phyloP scores from a whole-genome alignment of 2,797 vertebrate species.

The Dicrostonyx torquatus region DNA sequence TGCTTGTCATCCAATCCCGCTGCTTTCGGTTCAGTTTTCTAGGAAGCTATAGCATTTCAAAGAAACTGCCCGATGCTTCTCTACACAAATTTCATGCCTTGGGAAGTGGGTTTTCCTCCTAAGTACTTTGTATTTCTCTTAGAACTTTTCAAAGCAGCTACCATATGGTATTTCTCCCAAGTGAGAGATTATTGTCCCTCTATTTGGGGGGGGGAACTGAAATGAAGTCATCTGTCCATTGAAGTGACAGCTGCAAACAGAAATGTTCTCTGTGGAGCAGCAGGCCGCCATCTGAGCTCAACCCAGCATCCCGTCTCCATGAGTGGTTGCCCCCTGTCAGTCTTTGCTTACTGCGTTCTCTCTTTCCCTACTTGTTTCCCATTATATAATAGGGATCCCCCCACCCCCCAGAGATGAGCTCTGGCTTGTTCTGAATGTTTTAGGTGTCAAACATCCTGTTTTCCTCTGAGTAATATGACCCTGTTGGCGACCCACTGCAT shows the following conservation, averaged over 20 bases:
- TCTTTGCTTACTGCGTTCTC: neutral
- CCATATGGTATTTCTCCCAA: slow-evolving; percentile 75
- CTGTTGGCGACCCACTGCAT: slow-evolving; percentile 74
- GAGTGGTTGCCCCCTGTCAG: neutral
- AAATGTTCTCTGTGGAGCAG: slow-evolving; percentile 34
- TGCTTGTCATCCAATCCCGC: slow-evolving; percentile 61
- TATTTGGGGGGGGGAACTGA: slow-evolving; percentile 36
- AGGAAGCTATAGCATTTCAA: slow-evolving; percentile 73
- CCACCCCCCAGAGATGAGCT: slow-evolving; percentile 69
- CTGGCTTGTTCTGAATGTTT: slow-evolving; percentile 77
- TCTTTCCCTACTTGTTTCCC: slow-evolving; percentile 18
- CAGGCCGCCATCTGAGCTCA: neutral
- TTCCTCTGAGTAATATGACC: slow-evolving; percentile 81
- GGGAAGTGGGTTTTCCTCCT: slow-evolving; percentile 28
- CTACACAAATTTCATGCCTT: slow-evolving; percentile 73
- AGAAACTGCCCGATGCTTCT: slow-evolving; percentile 63
- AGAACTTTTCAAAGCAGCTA: slow-evolving; percentile 75
- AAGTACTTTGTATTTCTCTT: slow-evolving; percentile 69
- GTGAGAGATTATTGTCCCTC: slow-evolving; percentile 67
- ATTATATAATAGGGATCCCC: slow-evolving; percentile 72
- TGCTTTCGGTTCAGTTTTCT: slow-evolving; percentile 55
- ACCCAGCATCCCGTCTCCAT: neutral
- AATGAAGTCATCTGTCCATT: slow-evolving; percentile 78
- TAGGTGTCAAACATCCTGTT: slow-evolving; percentile 82
- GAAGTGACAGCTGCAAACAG: slow-evolving; percentile 73